These are phyloP conservation scores for Eucera pruinosa DNA, from an alignment of 2,888 invertebrate genomes.

Conservation along the genomic window DNA sequence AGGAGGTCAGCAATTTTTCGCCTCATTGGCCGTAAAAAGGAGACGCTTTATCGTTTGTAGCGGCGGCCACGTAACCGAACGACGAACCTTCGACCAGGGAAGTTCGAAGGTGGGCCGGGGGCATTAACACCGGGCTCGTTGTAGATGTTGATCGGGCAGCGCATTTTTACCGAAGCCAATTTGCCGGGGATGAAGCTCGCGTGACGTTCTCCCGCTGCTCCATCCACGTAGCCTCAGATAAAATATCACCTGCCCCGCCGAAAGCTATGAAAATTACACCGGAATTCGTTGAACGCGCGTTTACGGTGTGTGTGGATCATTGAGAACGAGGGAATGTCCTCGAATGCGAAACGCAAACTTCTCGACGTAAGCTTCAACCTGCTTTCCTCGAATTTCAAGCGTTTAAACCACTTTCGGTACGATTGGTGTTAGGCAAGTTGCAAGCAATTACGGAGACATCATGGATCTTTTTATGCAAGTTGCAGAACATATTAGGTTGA, in stretches of 20 bases:
- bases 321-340: slow-evolving; percentile 8
- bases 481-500: too few relatives aligned
- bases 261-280: slow-evolving; percentile 34
- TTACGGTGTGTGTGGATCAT: neutral
- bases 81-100: slow-evolving; percentile 25
- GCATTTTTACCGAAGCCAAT: slow-evolving; percentile 70
- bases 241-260: slow-evolving; percentile 42
- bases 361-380: neutral
- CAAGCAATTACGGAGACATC: too few relatives aligned
- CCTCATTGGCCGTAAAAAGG: slow-evolving; percentile 71
- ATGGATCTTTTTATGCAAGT: too few relatives aligned
- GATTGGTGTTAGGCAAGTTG: neutral
- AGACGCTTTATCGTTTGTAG: slow-evolving; percentile 64
- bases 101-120: slow-evolving; percentile 35
- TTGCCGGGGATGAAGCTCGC: slow-evolving; percentile 66
- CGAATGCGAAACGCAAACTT: slow-evolving; percentile 2
- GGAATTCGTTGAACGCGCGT: slow-evolving; percentile 2
- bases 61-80: slow-evolving; percentile 38
- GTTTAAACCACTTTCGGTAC: neutral
- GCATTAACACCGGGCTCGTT: slow-evolving; percentile 68
- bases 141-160: slow-evolving; percentile 69
- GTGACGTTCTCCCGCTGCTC: slow-evolving; percentile 40
- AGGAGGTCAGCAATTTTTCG: slow-evolving; percentile 72
- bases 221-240: slow-evolving; percentile 11
- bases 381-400: neutral